These are phyloP conservation scores for Sinocyclocheilus rhinocerous DNA, from an alignment of 2,113 vertebrate species.

Conservation along the genomic window DNA sequence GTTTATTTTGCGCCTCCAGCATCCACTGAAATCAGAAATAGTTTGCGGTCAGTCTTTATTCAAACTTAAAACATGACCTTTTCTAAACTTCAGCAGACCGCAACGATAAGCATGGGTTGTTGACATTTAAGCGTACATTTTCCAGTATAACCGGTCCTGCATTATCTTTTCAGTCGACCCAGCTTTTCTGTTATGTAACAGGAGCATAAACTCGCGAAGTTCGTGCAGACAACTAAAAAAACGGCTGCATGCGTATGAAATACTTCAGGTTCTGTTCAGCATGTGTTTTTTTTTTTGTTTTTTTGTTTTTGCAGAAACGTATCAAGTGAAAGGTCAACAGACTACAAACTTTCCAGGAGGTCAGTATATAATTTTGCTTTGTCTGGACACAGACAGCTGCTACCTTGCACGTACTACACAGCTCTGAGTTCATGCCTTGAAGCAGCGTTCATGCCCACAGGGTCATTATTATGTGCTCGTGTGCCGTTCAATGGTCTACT, in stretches of 20 bases:
- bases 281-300: too few relatives aligned
- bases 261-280: background rate
- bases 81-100: background rate
- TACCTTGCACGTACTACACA: slow-evolving; percentile 65
- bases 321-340: background rate
- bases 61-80: background rate
- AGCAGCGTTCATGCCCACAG: slow-evolving; percentile 11
- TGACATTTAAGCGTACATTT: background rate
- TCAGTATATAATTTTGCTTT: slow-evolving; percentile 35
- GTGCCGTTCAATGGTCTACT: background rate
- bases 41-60: background rate
- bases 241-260: background rate
- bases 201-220: background rate
- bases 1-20: slow-evolving; percentile 83
- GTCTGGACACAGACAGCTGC: slow-evolving; percentile 24
- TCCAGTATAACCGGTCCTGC: background rate
- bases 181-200: background rate
- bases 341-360: background rate
- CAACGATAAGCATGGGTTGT: background rate
- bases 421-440: background rate
- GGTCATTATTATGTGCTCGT: background rate
- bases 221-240: too few relatives aligned
- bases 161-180: too few relatives aligned
- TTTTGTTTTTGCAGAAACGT: background rate
- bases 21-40: slow-evolving; percentile 72